Conservation (phyloP, 2,797 vertebrate genomes). For the Cirrhinus molitorella region DNA sequence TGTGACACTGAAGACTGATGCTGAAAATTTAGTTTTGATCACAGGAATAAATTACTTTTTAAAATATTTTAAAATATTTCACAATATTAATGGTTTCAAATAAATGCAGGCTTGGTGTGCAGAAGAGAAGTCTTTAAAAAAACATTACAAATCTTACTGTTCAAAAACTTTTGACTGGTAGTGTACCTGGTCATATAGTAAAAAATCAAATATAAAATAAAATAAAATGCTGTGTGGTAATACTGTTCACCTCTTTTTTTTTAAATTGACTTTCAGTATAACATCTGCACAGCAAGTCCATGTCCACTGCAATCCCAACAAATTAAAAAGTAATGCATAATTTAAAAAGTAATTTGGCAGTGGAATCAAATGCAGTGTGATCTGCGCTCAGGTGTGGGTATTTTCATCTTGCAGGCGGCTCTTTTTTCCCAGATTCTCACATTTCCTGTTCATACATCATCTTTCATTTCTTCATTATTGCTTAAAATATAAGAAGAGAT, state of each 20-base stretch:
- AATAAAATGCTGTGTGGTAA: no score
- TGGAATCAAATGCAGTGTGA: conserved; percentile 71
- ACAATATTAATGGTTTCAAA: no score
- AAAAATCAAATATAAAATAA: neutral
- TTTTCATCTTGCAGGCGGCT: conserved; percentile 60
- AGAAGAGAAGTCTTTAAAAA: no score
- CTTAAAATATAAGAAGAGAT: conserved; percentile 57
- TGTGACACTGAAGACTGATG: no score
- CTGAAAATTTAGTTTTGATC: no score
- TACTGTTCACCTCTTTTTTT: neutral
- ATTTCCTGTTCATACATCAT: conserved; percentile 45
- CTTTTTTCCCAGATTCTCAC: conserved; percentile 22
- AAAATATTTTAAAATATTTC: no score
- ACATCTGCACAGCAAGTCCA: conserved; percentile 67
- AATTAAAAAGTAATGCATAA: conserved; percentile 84
- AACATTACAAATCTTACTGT: no score
- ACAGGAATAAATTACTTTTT: no score
- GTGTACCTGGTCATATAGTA: neutral
- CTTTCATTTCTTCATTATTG: conserved; percentile 36
- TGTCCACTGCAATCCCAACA: conserved; percentile 66
- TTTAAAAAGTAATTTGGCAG: conserved; percentile 76
- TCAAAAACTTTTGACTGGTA: no score
- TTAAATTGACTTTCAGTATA: conserved; percentile 69
- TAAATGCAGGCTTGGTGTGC: no score
- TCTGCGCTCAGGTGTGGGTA: conserved; percentile 63